Conservation (phyloP, 2,888 invertebrate genomes). For the Orchesellides sinensis region DNA sequence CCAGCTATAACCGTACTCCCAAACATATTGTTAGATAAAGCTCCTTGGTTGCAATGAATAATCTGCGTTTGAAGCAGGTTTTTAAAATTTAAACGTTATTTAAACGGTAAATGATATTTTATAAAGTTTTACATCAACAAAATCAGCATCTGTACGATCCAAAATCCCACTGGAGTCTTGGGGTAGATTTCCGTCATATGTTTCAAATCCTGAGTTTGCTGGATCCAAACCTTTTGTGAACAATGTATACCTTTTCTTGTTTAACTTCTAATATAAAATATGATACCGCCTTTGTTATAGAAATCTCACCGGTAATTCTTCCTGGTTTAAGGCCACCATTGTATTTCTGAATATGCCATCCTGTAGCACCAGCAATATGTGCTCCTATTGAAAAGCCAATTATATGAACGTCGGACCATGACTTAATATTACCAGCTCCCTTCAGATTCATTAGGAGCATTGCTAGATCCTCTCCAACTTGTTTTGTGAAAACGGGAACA, state of each 20-base stretch:
- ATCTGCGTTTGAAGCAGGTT: no score
- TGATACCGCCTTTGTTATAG: no score
- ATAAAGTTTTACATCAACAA: background rate
- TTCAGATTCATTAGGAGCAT: background rate
- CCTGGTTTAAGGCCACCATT: background rate
- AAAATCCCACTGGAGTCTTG: background rate
- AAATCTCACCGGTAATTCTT: conserved; percentile 6
- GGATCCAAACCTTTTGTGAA: background rate
- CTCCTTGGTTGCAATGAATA: background rate
- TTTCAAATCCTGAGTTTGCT: background rate
- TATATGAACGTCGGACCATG: background rate
- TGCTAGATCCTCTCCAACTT: background rate
- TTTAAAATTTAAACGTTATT: no score
- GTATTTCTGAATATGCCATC: background rate
- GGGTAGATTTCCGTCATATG: background rate
- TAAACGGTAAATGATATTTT: no score
- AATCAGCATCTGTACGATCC: background rate
- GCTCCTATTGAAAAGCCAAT: background rate
- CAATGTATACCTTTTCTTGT: background rate
- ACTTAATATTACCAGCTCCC: background rate
- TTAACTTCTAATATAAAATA: no score
- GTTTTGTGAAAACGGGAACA: background rate
- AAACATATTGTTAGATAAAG: background rate
- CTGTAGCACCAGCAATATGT: background rate
- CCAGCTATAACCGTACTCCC: background rate